These are phyloP conservation scores for Actenoides hombroni DNA, from an alignment of 2,113 vertebrate genomes.

Conservation along the genomic window DNA sequence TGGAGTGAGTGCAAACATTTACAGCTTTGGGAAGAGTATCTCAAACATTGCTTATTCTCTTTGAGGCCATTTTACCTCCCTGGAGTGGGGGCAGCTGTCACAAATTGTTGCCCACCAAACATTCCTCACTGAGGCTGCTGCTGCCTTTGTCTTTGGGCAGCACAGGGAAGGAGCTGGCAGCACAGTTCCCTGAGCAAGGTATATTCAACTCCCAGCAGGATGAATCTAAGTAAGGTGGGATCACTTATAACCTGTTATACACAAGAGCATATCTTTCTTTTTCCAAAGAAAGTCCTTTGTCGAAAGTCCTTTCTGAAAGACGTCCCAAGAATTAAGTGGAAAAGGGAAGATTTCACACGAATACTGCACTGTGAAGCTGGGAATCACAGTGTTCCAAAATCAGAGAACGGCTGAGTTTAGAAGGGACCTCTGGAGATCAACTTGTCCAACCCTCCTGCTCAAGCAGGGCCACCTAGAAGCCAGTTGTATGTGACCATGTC, in stretches of 20 bases:
- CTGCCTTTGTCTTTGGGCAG: not conserved
- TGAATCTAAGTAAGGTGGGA: not conserved
- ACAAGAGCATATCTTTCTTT: not conserved
- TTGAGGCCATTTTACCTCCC: constrained; percentile 50
- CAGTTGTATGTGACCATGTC: not conserved
- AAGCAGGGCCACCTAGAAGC: not conserved
- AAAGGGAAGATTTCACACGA: not conserved
- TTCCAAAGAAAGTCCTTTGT: not conserved
- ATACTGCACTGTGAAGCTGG: not conserved
- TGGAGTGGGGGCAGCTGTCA: constrained; percentile 58
- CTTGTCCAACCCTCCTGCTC: not conserved
- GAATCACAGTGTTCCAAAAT: not conserved
- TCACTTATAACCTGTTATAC: not conserved
- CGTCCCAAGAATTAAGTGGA: accelerated
- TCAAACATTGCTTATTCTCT: constrained; percentile 19
- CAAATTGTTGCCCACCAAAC: not conserved
- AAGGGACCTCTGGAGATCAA: not conserved
- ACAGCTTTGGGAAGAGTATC: constrained; percentile 26
- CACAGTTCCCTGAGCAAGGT: not conserved
- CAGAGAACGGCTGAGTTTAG: not conserved
- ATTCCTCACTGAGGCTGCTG: not conserved
- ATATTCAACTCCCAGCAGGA: not conserved
- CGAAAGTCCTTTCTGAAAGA: not conserved
- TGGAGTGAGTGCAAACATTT: not conserved
- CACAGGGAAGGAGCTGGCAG: not conserved